A percentile compares a stretch with the other conserved stretches of the same genome.
Conservation (phyloP, 2,888 invertebrate genomes). For the Cosmopolites sordidus region DNA sequence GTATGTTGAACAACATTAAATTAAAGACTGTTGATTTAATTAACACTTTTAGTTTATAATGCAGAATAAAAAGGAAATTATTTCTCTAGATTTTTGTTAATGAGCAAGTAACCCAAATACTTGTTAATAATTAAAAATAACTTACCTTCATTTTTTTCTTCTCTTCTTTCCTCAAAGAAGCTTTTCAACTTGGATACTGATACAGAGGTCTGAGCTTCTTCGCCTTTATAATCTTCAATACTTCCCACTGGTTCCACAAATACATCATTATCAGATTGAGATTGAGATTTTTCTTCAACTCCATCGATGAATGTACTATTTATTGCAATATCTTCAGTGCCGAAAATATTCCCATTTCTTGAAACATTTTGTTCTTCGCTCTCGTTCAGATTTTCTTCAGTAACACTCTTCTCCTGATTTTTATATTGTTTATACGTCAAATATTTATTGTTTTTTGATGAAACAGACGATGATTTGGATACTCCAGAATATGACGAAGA, state of each 20-base stretch:
- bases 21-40: too few species aligned
- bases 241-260: slow-evolving; percentile 10
- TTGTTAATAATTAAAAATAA: not conserved
- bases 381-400: slow-evolving; percentile 10
- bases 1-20: too few species aligned
- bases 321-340: not conserved
- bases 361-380: slow-evolving; percentile 6
- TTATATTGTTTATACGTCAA: slow-evolving; percentile 2
- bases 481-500: slow-evolving; percentile 17
- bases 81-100: too few species aligned
- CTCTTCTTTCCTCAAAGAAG: slow-evolving; percentile 26
- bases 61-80: too few species aligned
- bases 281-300: not conserved
- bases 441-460: slow-evolving; percentile 8
- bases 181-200: slow-evolving; percentile 27
- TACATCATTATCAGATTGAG: not conserved
- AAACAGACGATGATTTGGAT: slow-evolving; percentile 14
- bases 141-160: slow-evolving; percentile 22
- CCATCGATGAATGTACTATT: not conserved
- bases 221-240: not conserved
- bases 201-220: slow-evolving; percentile 5
- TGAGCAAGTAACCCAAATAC: too few species aligned
- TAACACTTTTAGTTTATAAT: too few species aligned
- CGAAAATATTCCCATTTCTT: not conserved
- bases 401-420: slow-evolving; percentile 1